phyloP scores from a whole-genome alignment of 2,888 invertebrate species.

The Stenchaetothrips biformis region DNA sequence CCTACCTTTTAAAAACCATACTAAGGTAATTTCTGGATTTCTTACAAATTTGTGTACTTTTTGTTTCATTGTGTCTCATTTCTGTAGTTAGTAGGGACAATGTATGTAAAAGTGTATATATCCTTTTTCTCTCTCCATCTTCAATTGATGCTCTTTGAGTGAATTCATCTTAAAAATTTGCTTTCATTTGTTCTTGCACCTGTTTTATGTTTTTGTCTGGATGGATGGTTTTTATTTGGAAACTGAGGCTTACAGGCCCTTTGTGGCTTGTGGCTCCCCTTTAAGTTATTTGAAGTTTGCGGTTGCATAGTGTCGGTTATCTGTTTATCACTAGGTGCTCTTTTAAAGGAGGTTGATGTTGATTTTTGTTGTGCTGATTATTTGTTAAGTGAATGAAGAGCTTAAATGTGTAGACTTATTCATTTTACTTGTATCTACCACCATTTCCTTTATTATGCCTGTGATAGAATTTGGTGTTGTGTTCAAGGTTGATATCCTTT shows the following conservation, averaged over 20 bases:
- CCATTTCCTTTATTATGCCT: neutral
- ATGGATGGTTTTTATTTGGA: neutral
- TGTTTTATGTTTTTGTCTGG: neutral
- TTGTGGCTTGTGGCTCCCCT: neutral
- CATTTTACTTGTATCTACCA: neutral
- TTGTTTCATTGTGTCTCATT: too few relatives aligned
- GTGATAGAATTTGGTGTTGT: neutral
- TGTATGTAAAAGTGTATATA: too few relatives aligned
- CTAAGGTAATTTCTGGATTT: neutral
- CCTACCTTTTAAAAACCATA: neutral
- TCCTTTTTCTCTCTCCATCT: too few relatives aligned
- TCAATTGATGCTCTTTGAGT: too few relatives aligned
- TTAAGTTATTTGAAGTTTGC: neutral
- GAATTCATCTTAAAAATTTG: too few relatives aligned
- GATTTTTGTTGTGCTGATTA: too few relatives aligned
- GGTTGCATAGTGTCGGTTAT: neutral
- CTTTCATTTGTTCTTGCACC: neutral
- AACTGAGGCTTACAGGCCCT: neutral
- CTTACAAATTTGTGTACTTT: too few relatives aligned
- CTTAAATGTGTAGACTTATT: too few relatives aligned
- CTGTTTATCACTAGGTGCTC: neutral
- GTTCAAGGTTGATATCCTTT: too few relatives aligned
- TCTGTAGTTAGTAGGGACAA: too few relatives aligned
- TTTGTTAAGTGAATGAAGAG: too few relatives aligned
- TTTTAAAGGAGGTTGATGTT: too few relatives aligned